Evolutionary conservation across 2,888 invertebrate species (phyloP), one percentile per base, ranked within the genome.

Genomic region (Drosophila vallismaia): DNA sequence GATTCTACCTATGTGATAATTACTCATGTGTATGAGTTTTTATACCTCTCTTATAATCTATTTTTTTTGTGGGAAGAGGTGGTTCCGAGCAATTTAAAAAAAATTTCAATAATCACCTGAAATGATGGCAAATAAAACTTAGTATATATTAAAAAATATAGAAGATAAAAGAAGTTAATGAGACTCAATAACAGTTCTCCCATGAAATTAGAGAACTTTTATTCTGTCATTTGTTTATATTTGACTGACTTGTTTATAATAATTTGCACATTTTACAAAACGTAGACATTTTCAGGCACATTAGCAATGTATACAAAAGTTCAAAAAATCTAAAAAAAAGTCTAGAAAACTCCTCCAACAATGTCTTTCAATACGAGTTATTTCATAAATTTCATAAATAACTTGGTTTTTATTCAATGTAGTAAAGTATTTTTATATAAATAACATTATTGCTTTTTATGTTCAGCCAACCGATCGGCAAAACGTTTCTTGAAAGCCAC

Each of bases 51-150:
- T 44, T 9, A 44, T 10, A 19, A 44, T 10, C 5, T 14, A 46
- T 55, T 55, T 54, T 46, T 24, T 19, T 46, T 46, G 19, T n/a
- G 24, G 46, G 7, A 55, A 26, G 33, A 12, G n/a, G 4, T 12
- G 0, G 12, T 12, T 45, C 24, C 10, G 24, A 10, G 10, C 10
- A 5, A 24, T 24, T 24, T 24, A 44, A 44, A 85, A 60, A 81
- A 78, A 12, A 12, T 14, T 78, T 93, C 93, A 90, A 44, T 36
- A 36, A 36, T 36, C 12, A 36, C 0, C 36, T 36, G 6, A n/a
- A 12, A n/a, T 4, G 10, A 33, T 4, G 4, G n/a, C 12, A 38
- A 38, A 4, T 19, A 19, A 19, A 19, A 19, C 19, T 19, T 19
- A 38, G n/a, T 6, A n/a, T n/a, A n/a, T n/a, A n/a, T n/a, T n/a